Evolutionary conservation across 1,140 invertebrate species (phyloP), one percentile per base, ranked within the genome.

Genomic region (Chironomus striatipennis): DNA sequence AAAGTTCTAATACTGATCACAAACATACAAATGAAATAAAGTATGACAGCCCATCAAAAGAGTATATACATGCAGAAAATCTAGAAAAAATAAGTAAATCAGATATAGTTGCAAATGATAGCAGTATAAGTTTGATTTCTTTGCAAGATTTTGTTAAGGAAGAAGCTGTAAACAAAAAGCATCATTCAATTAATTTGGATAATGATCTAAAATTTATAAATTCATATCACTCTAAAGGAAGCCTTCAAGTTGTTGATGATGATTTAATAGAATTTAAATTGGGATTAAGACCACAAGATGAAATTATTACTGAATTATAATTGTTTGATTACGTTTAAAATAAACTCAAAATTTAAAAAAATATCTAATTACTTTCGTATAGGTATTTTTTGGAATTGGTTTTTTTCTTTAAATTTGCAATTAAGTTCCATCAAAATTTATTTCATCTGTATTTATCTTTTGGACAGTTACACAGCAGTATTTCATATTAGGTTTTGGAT

Each of bases 261-360:
- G 89, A 90, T 79, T 90, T 90, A 79, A 70, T 70, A 10, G 65
- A 70, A 70, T 88, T 88, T 77, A 88, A 88, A 77, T 83, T 90
- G 74, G 89, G 89, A 70, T 89, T 90, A 79, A 83, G 89, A 77
- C 89, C 89, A 43, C 89, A 90, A 79, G 89, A 90, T 80, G 89
- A 90, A 83, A 90, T 90, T 74, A 90, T 89, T 42, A 90, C 89
- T 70, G 89, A 90, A 83, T 84, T 90, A 78, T 90, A 83, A 86
- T 76, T 18, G 57, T 43, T 75, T 20, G 17, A 17, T 76, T 6
- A 24, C 74, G 12, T 10, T 5, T 43, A 2, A 12, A 67, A 21
- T 24, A 67, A 79, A 34, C 24, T n/a, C n/a, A n/a, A n/a, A n/a
- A n/a, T n/a, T n/a, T n/a, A n/a, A n/a, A n/a, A n/a, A n/a, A n/a